These are phyloP conservation scores for Drosophila ohnishii DNA, from an alignment of 1,140 invertebrate genomes.

Conservation along the genomic window DNA sequence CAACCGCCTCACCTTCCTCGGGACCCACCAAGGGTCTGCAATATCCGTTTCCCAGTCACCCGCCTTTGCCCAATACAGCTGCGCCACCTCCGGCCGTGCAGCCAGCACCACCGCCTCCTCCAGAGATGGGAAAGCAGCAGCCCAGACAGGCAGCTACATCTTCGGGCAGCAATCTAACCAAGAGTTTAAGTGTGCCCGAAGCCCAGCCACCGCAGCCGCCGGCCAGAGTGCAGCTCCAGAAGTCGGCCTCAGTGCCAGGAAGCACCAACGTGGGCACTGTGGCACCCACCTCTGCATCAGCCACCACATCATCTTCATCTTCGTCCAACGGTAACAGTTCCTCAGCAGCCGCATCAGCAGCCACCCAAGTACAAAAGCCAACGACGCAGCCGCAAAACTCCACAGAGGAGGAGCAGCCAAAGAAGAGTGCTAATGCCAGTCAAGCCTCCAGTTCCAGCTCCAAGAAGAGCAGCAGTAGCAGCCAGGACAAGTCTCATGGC, in stretches of 20 bases:
- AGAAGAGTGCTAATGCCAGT: slow-evolving; percentile 32
- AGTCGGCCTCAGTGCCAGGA: slow-evolving; percentile 83
- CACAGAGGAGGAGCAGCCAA: slow-evolving; percentile 48
- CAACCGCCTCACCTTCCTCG: slow-evolving; percentile 42
- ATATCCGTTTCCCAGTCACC: slow-evolving; percentile 92
- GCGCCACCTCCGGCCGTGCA: slow-evolving; percentile 69
- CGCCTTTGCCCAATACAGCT: slow-evolving; percentile 85
- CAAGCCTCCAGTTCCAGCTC: slow-evolving; percentile 42
- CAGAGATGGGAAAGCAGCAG: slow-evolving; percentile 36
- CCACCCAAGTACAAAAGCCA: slow-evolving; percentile 68
- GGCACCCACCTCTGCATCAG: slow-evolving; percentile 16
- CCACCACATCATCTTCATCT: slow-evolving; percentile 20
- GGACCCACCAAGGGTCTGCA: slow-evolving; percentile 86
- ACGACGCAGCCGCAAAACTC: slow-evolving; percentile 46
- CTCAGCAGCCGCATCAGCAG: slow-evolving; percentile 54
- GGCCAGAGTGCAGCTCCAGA: slow-evolving; percentile 67
- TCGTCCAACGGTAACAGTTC: slow-evolving; percentile 79
- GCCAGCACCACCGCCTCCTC: slow-evolving; percentile 68
- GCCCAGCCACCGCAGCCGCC: slow-evolving; percentile 12
- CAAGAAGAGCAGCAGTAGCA: slow-evolving; percentile 22
- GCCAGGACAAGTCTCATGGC: slow-evolving; percentile 50
- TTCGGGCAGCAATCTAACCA: slow-evolving; percentile 43
- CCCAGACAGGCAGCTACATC: background rate
- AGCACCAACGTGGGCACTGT: slow-evolving; percentile 82
- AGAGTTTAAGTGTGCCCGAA: slow-evolving; percentile 74